phyloP scores from a whole-genome alignment of 2,797 vertebrate genomes.

The Microctenopoma steveboyesi region DNA sequence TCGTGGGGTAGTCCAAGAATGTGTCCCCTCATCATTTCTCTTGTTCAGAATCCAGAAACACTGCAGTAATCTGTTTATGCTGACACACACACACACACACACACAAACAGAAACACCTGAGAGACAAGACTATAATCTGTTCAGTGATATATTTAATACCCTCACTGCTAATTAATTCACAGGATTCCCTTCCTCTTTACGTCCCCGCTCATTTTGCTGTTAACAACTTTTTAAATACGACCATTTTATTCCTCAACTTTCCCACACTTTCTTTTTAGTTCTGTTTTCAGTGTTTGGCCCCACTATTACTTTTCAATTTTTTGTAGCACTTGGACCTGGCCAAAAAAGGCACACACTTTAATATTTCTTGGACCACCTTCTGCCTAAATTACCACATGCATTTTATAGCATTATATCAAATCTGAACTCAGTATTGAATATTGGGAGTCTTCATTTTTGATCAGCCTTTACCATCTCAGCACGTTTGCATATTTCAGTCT shows the following conservation, averaged over 20 bases:
- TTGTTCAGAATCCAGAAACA: constrained; percentile 40
- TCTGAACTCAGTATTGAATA: too few relatives aligned
- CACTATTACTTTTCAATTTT: too few relatives aligned
- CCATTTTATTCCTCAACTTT: not conserved
- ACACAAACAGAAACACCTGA: constrained; percentile 23
- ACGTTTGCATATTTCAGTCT: too few relatives aligned
- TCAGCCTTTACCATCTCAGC: too few relatives aligned
- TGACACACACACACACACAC: constrained; percentile 7
- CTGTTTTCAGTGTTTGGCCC: too few relatives aligned
- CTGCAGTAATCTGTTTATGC: constrained; percentile 49
- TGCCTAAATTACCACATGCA: too few relatives aligned
- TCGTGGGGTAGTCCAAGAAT: constrained; percentile 45
- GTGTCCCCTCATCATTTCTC: constrained; percentile 38
- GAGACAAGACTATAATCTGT: constrained; percentile 50
- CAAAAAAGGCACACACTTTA: too few relatives aligned
- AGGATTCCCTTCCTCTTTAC: constrained; percentile 15
- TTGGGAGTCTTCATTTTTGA: too few relatives aligned
- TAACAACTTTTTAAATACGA: not conserved
- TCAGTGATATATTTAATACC: constrained; percentile 58
- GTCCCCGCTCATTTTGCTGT: not conserved
- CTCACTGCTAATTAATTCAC: constrained; percentile 44
- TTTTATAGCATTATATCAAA: too few relatives aligned
- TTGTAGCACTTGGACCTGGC: too few relatives aligned
- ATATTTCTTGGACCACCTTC: too few relatives aligned
- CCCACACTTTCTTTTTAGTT: too few relatives aligned